A percentile compares a stretch with the other conserved stretches of the same genome.
Conservation (phyloP, 2,113 vertebrate species). For the Macrotus californicus region DNA sequence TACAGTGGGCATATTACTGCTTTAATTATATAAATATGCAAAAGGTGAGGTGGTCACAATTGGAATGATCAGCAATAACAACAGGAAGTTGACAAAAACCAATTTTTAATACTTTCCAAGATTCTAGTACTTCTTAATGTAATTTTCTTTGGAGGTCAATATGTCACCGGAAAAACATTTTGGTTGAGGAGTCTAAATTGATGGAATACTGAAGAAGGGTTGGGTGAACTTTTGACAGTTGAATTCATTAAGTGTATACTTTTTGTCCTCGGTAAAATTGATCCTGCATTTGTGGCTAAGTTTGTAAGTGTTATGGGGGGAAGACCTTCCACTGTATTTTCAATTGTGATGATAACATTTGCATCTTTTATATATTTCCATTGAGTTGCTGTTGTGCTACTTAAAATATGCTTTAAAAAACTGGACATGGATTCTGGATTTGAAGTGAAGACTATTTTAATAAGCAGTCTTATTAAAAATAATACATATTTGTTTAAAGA, state of each 20-base stretch:
- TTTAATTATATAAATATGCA: neutral
- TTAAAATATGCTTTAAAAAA: constrained; percentile 25
- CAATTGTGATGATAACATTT: neutral
- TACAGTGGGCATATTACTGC: neutral
- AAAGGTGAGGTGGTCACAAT: neutral
- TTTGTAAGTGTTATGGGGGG: neutral
- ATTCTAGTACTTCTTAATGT: neutral
- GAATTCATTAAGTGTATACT: neutral
- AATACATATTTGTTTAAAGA: constrained; percentile 19
- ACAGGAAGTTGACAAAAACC: neutral
- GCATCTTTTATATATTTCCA: neutral
- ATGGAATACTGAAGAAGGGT: neutral
- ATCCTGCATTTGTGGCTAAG: neutral
- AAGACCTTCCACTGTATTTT: neutral
- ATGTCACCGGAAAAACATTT: neutral
- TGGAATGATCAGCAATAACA: neutral
- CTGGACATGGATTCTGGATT: neutral
- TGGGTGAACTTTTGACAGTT: neutral
- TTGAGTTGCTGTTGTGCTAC: neutral
- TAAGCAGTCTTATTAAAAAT: neutral
- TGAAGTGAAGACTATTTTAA: neutral
- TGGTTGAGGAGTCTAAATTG: neutral
- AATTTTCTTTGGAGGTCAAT: neutral
- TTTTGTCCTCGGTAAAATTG: neutral
- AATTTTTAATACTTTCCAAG: neutral